Evolutionary conservation across 2,888 invertebrate genomes (phyloP).

Genomic region (Pollenia angustigena): DNA sequence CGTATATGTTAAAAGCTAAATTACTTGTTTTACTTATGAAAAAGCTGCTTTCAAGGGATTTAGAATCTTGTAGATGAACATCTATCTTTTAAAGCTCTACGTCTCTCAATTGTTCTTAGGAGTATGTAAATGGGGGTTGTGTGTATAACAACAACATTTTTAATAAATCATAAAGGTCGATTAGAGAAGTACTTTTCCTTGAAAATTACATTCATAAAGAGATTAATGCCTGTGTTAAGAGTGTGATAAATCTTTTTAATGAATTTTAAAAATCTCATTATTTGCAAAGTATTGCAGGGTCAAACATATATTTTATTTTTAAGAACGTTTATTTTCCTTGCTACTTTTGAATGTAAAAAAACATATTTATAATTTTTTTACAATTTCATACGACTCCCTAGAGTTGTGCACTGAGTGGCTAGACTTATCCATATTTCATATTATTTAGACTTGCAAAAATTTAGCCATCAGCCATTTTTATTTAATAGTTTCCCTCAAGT

Average conservation of each 20-base stretch:
- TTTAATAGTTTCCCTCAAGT: too few relatives aligned
- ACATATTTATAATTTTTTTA: too few relatives aligned
- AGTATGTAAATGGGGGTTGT: background rate
- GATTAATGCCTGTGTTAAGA: background rate
- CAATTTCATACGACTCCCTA: too few relatives aligned
- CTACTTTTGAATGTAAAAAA: too few relatives aligned
- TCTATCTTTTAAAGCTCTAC: background rate
- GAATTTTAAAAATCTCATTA: slow-evolving; percentile 25
- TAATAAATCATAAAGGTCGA: slow-evolving; percentile 30
- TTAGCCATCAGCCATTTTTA: too few relatives aligned
- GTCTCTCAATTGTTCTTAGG: slow-evolving; percentile 13
- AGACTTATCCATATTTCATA: too few relatives aligned
- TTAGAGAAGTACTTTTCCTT: slow-evolving; percentile 15
- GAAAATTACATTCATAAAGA: slow-evolving; percentile 25
- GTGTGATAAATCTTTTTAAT: slow-evolving; percentile 37
- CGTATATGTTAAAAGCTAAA: slow-evolving; percentile 17
- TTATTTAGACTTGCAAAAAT: too few relatives aligned
- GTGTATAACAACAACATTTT: background rate
- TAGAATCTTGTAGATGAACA: background rate
- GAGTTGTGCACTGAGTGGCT: too few relatives aligned
- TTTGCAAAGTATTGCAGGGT: background rate
- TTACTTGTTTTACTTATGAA: slow-evolving; percentile 50
- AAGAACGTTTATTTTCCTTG: too few relatives aligned
- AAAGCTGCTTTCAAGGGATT: slow-evolving; percentile 32
- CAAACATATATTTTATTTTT: background rate